phyloP scores from a whole-genome alignment of 92 coral and sea anemone genomes.

The Zoanthus sansibaricus region DNA sequence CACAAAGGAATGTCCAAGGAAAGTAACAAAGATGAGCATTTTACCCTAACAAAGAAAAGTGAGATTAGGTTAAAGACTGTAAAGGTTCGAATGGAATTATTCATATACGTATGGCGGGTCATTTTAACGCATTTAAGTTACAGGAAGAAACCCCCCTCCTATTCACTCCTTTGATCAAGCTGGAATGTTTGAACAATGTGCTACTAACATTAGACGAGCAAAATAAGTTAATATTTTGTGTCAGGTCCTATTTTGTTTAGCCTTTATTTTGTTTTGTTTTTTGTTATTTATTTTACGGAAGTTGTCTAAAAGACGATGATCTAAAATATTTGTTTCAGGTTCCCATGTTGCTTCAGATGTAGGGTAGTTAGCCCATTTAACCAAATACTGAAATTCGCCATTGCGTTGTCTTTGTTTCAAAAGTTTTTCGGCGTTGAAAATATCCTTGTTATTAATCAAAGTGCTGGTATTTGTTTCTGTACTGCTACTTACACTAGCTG shows the following conservation, averaged over 20 bases:
- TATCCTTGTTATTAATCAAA: neutral
- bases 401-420: neutral
- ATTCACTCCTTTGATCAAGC: too few relatives aligned
- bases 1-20: conserved; percentile 5
- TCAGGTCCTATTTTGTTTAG: neutral
- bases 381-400: neutral
- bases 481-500: neutral
- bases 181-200: too few relatives aligned
- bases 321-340: neutral
- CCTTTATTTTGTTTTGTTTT: neutral
- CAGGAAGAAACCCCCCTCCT: too few relatives aligned
- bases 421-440: neutral
- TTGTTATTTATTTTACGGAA: neutral
- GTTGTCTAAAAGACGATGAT: neutral
- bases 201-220: too few relatives aligned
- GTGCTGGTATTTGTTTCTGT: neutral
- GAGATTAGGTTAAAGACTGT: neutral
- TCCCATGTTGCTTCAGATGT: neutral
- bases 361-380: conserved; percentile 8
- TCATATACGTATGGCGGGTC: too few relatives aligned
- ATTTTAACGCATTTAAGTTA: neutral
- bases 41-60: neutral
- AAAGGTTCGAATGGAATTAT: neutral
- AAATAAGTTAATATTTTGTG: neutral
- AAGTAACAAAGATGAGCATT: neutral